Conservation (phyloP, 1,140 invertebrate genomes). For the Trachymyrmex cornetzi region DNA sequence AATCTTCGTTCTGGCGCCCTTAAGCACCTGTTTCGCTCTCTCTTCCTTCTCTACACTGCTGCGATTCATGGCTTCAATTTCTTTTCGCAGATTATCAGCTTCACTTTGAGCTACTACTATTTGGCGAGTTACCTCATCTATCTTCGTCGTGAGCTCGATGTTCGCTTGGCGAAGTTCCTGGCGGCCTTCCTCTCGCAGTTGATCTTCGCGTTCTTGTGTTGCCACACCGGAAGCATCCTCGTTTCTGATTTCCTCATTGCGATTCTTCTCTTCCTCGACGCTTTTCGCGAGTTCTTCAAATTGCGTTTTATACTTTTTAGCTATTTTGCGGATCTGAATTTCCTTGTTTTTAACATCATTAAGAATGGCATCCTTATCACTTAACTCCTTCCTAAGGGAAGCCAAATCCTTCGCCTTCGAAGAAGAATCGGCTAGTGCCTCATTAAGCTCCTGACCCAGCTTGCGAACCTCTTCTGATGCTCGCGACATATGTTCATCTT, state of each 20-base stretch:
- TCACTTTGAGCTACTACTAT: conserved; percentile 88
- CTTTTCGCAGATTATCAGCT: conserved; percentile 90
- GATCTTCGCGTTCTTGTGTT: conserved; percentile 82
- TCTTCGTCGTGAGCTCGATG: conserved; percentile 83
- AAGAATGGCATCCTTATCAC: conserved; percentile 90
- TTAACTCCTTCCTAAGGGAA: conserved; percentile 90
- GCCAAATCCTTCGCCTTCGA: conserved; percentile 89
- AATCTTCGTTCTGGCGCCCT: conserved; percentile 91
- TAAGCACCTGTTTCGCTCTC: conserved; percentile 91
- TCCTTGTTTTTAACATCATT: conserved; percentile 92
- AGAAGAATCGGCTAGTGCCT: conserved; percentile 86
- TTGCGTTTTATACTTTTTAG: conserved; percentile 96
- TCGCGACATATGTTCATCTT: conserved; percentile 86
- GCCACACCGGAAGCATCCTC: conserved; percentile 80
- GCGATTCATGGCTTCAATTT: conserved; percentile 90
- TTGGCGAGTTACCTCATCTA: conserved; percentile 89
- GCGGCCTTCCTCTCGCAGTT: conserved; percentile 87
- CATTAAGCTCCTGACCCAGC: conserved; percentile 88
- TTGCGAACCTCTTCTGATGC: conserved; percentile 86
- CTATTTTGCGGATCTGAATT: conserved; percentile 95
- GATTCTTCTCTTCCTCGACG: conserved; percentile 88
- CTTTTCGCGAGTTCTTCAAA: conserved; percentile 91
- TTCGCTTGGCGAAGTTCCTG: conserved; percentile 85
- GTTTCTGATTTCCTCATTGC: conserved; percentile 84
- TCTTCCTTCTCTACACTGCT: conserved; percentile 90